phyloP scores from a whole-genome alignment of 2,888 invertebrate genomes.

The Lasioglossum figueresi region DNA sequence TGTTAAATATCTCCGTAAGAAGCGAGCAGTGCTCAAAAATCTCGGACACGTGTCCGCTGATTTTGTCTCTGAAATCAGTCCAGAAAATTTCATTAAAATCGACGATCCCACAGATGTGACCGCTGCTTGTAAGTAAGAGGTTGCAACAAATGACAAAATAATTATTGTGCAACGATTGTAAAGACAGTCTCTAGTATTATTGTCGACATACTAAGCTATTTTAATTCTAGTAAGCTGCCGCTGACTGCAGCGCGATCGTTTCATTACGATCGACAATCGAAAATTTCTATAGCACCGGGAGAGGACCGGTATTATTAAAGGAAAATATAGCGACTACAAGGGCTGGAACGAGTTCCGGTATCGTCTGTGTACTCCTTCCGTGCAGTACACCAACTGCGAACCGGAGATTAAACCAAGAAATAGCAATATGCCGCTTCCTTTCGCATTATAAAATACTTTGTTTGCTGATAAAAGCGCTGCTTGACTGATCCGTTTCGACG shows the following conservation, averaged over 20 bases:
- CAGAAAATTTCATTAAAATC: too few species aligned
- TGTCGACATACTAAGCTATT: neutral
- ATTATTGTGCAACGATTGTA: neutral
- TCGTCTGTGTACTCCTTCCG: constrained; percentile 27
- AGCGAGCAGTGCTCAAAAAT: too few species aligned
- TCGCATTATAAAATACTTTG: constrained; percentile 28
- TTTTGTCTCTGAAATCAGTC: too few species aligned
- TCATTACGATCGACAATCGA: constrained; percentile 41
- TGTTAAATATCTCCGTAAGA: too few species aligned
- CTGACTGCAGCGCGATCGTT: constrained; percentile 9
- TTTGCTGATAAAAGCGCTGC: neutral
- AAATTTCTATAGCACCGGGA: constrained; percentile 8
- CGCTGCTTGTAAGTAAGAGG: too few species aligned
- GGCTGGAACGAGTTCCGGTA: constrained; percentile 31
- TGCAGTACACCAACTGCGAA: constrained; percentile 26
- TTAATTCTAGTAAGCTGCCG: neutral
- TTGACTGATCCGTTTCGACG: neutral
- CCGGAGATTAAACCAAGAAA: constrained; percentile 51
- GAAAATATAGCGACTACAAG: constrained; percentile 24
- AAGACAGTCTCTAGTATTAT: neutral
- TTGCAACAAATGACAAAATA: neutral
- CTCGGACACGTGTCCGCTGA: too few species aligned
- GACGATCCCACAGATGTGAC: too few species aligned
- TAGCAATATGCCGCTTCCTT: constrained; percentile 20
- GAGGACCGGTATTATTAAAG: constrained; percentile 30